Base-by-base conservation (phyloP, 2,797 vertebrate species). In the Urosaurus nigricauda region DNA sequence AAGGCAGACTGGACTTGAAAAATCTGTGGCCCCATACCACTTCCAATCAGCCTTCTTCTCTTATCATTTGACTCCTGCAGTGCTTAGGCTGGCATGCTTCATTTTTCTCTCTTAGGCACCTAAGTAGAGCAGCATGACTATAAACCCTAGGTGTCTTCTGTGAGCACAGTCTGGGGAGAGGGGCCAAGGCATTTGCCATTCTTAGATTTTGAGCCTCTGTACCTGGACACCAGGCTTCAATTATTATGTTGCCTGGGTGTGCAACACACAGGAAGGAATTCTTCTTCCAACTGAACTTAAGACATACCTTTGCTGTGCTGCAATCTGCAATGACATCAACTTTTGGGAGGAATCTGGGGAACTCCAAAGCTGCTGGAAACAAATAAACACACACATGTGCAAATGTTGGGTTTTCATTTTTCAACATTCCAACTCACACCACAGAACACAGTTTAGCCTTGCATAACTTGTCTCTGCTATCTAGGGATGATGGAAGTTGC, bases 311-410 rank as follows among this genome's bases (percentile, higher is more conserved):
- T 82, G 98, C 97, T 29, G 97, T 96, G 2, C 88, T 94, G 93
- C 97, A 98, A 95, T 99, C 98, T 4, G 96, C 97, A 84, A 96
- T 78, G 35, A 98, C 92, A 0, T 99, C 98, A 95, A 99, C 98
- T 93, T 96, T 98, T 84, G 97, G 94, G 9, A 97, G 93, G 0
- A 99, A 95, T 43, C 93, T 92, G 0, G 98, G 98, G 53, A 96
- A 95, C 26, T 98, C 98, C 1, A 96, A 95, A 0, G 98, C 97
- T 94, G 95, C 95, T 97, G 95, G 8, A 91, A 92, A 84, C 26
- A 53, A 93, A 83, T 14, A 35, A 26, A 63, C 19, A 77, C 75
- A 68, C n/a, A 78, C 26, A 77, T 40, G 9, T 1, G 7, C 47
- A 47, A 43, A 87, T 43, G 3, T 5, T 0, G 29, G 35, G 9